A percentile compares a stretch with the other conserved stretches of the same genome.
phyloP scores from a whole-genome alignment of 2,113 vertebrate genomes.

The Acrocephalus arundinaceus region DNA sequence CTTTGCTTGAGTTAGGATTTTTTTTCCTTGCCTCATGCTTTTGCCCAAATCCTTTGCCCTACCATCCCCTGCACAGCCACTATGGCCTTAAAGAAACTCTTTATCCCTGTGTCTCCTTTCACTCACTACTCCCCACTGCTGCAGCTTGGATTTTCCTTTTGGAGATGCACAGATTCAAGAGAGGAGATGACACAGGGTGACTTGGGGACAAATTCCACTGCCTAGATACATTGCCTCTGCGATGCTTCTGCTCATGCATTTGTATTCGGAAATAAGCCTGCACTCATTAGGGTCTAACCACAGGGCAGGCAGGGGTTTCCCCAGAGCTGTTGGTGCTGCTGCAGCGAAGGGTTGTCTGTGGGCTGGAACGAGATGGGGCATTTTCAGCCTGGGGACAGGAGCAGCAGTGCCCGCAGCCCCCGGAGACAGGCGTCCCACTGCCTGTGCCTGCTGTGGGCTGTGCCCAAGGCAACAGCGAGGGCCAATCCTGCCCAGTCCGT shows the following conservation, averaged over 20 bases:
- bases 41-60: neutral
- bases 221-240: neutral
- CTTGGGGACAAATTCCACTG: neutral
- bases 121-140: neutral
- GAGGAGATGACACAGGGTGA: neutral
- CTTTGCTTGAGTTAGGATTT: neutral
- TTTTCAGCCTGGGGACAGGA: neutral
- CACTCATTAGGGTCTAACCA: neutral
- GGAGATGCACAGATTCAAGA: neutral
- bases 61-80: neutral
- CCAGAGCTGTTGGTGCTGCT: neutral
- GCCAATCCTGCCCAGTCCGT: neutral
- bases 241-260: accelerated
- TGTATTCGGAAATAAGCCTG: neutral
- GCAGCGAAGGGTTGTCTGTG: neutral
- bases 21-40: neutral
- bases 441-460: neutral
- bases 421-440: accelerated
- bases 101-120: neutral
- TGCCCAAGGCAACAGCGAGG: neutral
- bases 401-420: accelerated
- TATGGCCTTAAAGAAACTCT: neutral
- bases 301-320: neutral
- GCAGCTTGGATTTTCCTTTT: neutral
- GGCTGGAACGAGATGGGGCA: neutral